phyloP scores from a whole-genome alignment of 2,797 vertebrate species.

The Coranthus polyacanthus region DNA sequence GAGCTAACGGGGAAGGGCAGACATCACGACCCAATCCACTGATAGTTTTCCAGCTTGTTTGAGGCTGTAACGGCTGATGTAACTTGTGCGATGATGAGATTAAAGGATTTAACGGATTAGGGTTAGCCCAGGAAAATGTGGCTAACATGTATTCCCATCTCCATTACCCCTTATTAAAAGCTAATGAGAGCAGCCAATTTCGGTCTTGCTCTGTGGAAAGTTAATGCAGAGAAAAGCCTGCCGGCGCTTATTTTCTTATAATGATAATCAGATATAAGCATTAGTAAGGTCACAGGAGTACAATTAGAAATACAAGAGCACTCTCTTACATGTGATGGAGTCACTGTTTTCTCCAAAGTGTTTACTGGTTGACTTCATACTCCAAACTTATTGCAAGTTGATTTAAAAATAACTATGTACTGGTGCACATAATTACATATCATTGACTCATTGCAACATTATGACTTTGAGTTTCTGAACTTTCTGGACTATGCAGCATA shows the following conservation, averaged over 20 bases:
- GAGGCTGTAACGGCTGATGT: conserved; percentile 31
- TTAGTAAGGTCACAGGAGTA: conserved; percentile 52
- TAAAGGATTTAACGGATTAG: conserved; percentile 64
- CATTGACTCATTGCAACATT: too few species aligned
- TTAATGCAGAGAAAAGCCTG: conserved; percentile 56
- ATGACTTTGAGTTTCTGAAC: too few species aligned
- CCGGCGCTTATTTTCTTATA: conserved; percentile 48
- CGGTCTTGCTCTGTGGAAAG: conserved; percentile 38
- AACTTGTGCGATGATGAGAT: conserved; percentile 49
- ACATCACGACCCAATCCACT: background rate
- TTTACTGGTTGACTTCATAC: background rate
- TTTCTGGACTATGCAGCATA: too few species aligned
- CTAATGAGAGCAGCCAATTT: conserved; percentile 68
- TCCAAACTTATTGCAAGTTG: too few species aligned
- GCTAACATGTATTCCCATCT: conserved; percentile 59
- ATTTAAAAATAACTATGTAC: too few species aligned
- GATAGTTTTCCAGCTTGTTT: conserved; percentile 37
- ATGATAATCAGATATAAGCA: conserved; percentile 64
- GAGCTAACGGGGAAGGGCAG: conserved; percentile 2
- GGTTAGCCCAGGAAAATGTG: conserved; percentile 55
- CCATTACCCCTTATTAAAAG: conserved; percentile 69
- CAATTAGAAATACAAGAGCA: conserved; percentile 29
- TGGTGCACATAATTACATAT: too few species aligned
- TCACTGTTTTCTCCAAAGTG: background rate
- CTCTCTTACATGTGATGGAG: conserved; percentile 15